Base-by-base conservation (phyloP, 2,888 invertebrate genomes). In the Scaptodrosophila latifasciaeformis region DNA sequence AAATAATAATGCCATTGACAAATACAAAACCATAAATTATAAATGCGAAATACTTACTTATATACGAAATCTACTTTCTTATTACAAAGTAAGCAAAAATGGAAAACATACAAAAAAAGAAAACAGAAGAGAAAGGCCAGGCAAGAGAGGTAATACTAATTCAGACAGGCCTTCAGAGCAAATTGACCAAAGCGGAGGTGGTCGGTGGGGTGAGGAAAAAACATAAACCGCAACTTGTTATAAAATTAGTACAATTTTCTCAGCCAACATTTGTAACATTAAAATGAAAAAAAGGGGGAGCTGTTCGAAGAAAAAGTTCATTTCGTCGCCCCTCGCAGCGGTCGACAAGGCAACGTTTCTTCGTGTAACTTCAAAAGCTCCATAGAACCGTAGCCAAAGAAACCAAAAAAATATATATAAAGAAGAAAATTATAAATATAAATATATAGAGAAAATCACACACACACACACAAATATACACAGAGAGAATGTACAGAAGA, bases 261-360 rank as follows among this genome's bases (percentile, higher is more conserved):
- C 62, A 51, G 70, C 70, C 78, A 81, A 75, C 81, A 78, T 81
- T 78, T 80, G n/a, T n/a, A n/a, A 78, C 81, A 80, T 80, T 80
- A 80, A 64, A 70, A 55, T 75, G 58, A 17, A 17, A 13, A 17
- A 37, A n/a, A n/a, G 4, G 21, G 10, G 19, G 3, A 19, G 10
- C 21, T 2, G 12, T n/a, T n/a, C n/a, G n/a, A n/a, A n/a, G n/a
- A n/a, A n/a, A n/a, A n/a, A n/a, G n/a, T n/a, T n/a, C n/a, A n/a
- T n/a, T n/a, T n/a, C n/a, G n/a, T n/a, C n/a, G n/a, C n/a, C n/a
- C n/a, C n/a, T n/a, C n/a, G n/a, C n/a, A n/a, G n/a, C n/a, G n/a
- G n/a, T n/a, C n/a, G n/a, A n/a, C n/a, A n/a, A n/a, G 42, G 7
- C n/a, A 64, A 18, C 31, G 43, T 21, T 34, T 21, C 31, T 45